These are phyloP conservation scores for Hemiscyllium ocellatum DNA, from an alignment of 2,113 vertebrate species.

Conservation along the genomic window DNA sequence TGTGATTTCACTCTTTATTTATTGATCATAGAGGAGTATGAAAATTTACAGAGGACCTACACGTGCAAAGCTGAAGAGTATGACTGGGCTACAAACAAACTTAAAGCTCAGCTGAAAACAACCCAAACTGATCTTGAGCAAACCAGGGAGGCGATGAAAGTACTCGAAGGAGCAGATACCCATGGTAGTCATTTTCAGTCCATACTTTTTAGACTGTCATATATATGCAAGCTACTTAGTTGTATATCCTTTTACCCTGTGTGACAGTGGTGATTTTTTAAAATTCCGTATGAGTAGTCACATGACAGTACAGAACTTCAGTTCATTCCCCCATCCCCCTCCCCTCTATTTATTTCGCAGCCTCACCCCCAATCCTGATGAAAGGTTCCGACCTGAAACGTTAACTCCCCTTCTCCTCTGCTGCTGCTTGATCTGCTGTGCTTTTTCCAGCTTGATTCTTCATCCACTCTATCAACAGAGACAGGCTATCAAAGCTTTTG, in stretches of 20 bases:
- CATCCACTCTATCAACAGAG: too few relatives aligned
- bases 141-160: constrained; percentile 57
- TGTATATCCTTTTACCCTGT: neutral
- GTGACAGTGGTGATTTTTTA: neutral
- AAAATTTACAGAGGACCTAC: constrained; percentile 58
- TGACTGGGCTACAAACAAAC: constrained; percentile 55
- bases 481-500: too few relatives aligned
- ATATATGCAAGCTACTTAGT: neutral
- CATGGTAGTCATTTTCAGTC: constrained; percentile 54
- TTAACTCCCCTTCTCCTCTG: too few relatives aligned
- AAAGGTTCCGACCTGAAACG: too few relatives aligned
- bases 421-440: too few relatives aligned
- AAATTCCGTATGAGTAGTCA: neutral
- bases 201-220: neutral
- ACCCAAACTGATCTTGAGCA: constrained; percentile 60
- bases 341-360: too few relatives aligned
- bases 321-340: too few relatives aligned
- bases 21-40: constrained; percentile 57
- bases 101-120: constrained; percentile 60
- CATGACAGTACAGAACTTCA: too few relatives aligned
- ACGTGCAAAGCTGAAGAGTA: constrained; percentile 56
- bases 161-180: constrained; percentile 59
- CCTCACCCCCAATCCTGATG: too few relatives aligned
- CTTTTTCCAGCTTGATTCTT: too few relatives aligned
- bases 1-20: neutral